Percentiles rank a stretch among this genome's conserved stretches.
These are phyloP conservation scores for Leptinotarsa haldemani DNA, from an alignment of 2,888 invertebrate species.

Conservation along the genomic window DNA sequence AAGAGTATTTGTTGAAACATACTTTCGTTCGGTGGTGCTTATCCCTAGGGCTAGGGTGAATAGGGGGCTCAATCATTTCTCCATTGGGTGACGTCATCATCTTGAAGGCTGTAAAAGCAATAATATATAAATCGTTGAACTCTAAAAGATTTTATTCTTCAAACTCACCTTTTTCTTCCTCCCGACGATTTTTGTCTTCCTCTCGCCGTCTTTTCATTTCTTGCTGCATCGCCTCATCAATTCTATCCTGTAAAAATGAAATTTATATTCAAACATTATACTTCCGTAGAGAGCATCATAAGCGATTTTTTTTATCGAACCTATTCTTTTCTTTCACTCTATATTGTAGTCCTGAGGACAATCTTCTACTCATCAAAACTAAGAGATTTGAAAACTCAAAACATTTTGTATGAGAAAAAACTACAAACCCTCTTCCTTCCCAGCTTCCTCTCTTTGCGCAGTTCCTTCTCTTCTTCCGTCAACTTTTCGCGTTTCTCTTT, in stretches of 20 bases:
- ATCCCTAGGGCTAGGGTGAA: conserved; percentile 76
- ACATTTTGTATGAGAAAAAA: background rate
- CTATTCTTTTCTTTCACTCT: too few relatives aligned
- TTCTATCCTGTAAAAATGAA: conserved; percentile 71
- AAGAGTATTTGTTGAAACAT: conserved; percentile 55
- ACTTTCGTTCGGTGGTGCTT: conserved; percentile 83
- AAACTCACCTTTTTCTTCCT: conserved; percentile 20
- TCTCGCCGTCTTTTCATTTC: conserved; percentile 86
- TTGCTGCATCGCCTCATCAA: conserved; percentile 73
- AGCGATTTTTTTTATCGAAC: too few relatives aligned
- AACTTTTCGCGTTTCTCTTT: conserved; percentile 74
- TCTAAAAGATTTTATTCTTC: background rate
- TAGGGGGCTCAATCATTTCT: conserved; percentile 73
- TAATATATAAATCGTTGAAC: conserved; percentile 4
- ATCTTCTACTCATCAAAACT: too few relatives aligned
- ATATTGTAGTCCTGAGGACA: too few relatives aligned
- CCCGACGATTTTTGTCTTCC: conserved; percentile 77
- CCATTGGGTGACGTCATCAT: conserved; percentile 77
- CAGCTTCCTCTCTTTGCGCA: conserved; percentile 83
- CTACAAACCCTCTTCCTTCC: conserved; percentile 79
- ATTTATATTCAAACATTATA: too few relatives aligned
- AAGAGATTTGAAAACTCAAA: too few relatives aligned
- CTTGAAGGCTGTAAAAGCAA: conserved; percentile 67
- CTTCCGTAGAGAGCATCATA: too few relatives aligned
- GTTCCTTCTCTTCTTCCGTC: conserved; percentile 83